Percentiles rank a stretch among this genome's conserved stretches.
Evolutionary conservation across 2,797 vertebrate genomes (phyloP).

Genomic region (Myotis findleyi): DNA sequence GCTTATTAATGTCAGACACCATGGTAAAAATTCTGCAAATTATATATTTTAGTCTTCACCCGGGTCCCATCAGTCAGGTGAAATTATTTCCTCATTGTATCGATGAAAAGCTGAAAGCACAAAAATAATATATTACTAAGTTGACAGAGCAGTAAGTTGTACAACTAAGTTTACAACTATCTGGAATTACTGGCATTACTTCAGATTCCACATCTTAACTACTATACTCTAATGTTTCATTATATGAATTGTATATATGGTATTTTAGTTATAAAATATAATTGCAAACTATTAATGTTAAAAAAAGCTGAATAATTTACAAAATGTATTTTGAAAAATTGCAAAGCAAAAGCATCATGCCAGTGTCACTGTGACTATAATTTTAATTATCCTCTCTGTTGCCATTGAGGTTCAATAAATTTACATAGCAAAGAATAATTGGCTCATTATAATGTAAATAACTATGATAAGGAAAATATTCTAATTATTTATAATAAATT

Average conservation of each 20-base stretch:
- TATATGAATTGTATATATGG: neutral
- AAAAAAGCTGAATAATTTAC: conserved; percentile 62
- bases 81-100: neutral
- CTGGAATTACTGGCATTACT: conserved; percentile 30
- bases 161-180: conserved; percentile 1
- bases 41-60: neutral
- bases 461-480: conserved; percentile 27
- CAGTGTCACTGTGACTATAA: conserved; percentile 15
- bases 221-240: neutral
- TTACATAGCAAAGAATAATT: conserved; percentile 71
- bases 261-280: conserved; percentile 56
- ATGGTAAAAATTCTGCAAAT: neutral
- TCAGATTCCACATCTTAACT: neutral
- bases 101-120: neutral
- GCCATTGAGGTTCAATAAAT: conserved; percentile 48
- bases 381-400: conserved; percentile 61
- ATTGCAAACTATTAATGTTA: conserved; percentile 58
- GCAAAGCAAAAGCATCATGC: neutral
- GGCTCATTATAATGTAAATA: conserved; percentile 68
- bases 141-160: neutral
- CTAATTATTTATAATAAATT: conserved; percentile 69
- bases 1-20: neutral
- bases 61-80: neutral
- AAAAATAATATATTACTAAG: neutral
- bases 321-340: conserved; percentile 55